Base-by-base conservation (phyloP, 2,113 vertebrate species). In the Leucopsar rothschildi region DNA sequence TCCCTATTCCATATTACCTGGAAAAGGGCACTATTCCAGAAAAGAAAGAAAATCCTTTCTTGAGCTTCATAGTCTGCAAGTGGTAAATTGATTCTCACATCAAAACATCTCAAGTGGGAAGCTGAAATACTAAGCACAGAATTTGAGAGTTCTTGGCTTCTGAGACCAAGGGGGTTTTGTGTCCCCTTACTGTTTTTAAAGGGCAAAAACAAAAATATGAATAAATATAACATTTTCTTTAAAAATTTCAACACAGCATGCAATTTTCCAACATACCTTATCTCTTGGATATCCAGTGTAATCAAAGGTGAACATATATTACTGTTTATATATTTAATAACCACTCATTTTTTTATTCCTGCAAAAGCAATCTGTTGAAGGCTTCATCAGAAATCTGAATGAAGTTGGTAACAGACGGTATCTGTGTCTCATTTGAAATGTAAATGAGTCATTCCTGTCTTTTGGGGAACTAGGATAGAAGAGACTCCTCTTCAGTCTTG, bases 391-490 rank as follows among this genome's bases (percentile, higher is more conserved):
- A 95, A 78, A 84, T 84, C 73, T 84, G 69, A 96, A 85, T 81
- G 52, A 93, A 97, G 52, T 9, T 82, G 61, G 61, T 92, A 95
- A 92, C 84, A 95, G 92, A 94, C 44, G 2, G 65, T 89, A 91
- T 93, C 90, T 88, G 63, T 83, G 86, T 56, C 86, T 83, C 69
- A 93, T 92, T 44, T 90, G 82, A 95, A 97, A 97, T 95, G 86
- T 39, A 88, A 86, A 95, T 96, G 82, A 96, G 71, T 93, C 93
- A 83, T 88, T 86, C 83, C 84, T 93, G 82, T 72, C 79, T 94
- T 93, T 73, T 69, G 76, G 71, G 42, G 55, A 76, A 88, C 88
- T 92, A 78, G 90, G 79, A 92, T 42, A 86, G 76, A 94, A 86
- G 33, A 93, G 52, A 83, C 64, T 95, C 79, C 63, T 95, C 59